Evolutionary conservation across 2,888 invertebrate genomes (phyloP), one percentile per base, ranked within the genome.

Genomic region (Synergus japonicus): DNA sequence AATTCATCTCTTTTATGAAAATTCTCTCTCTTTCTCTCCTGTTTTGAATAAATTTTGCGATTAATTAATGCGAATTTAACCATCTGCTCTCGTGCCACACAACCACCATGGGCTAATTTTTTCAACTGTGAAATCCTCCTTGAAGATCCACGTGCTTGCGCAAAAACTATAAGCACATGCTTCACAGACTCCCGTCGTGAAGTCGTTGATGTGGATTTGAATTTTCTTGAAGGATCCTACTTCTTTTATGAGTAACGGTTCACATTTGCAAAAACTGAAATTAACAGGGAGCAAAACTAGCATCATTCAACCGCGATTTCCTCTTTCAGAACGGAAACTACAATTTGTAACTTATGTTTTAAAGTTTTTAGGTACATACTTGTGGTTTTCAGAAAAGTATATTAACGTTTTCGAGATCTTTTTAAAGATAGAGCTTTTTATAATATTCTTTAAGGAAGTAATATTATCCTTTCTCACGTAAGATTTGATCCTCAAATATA

Each of bases 121-220:
- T 73, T 73, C n/a, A 66, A 66, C 54, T 54, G 73, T 77, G 44
- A 77, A 77, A 66, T 77, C 77, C 77, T 77, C 80, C 65, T 63
- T 65, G 49, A 64, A 76, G 80, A 78, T 80, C 78, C 78, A 80
- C 80, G 80, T 80, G 80, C 78, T 69, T 76, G 78, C 44, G 78
- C 65, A 77, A 54, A 77, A 77, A 66, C 44, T 60, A 29, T 3
- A 67, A 44, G 76, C 80, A 78, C 67, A 76, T 78, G 80, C 58
- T 65, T 13, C 29, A 15, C 76, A 65, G 78, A 78, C 81, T 81
- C 81, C 81, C 81, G 81, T 78, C 78, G 81, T 73, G 81, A 78
- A 77, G 65, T 54, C 78, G 63, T 49, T 46, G 64, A 76, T 18
- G 46, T 49, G 4, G 10, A 73, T 76, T 64, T 41, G 29, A 43